Evolutionary conservation across 2,113 vertebrate species (phyloP), one percentile per base, ranked within the genome.

Genomic region (Rhea pennata): DNA sequence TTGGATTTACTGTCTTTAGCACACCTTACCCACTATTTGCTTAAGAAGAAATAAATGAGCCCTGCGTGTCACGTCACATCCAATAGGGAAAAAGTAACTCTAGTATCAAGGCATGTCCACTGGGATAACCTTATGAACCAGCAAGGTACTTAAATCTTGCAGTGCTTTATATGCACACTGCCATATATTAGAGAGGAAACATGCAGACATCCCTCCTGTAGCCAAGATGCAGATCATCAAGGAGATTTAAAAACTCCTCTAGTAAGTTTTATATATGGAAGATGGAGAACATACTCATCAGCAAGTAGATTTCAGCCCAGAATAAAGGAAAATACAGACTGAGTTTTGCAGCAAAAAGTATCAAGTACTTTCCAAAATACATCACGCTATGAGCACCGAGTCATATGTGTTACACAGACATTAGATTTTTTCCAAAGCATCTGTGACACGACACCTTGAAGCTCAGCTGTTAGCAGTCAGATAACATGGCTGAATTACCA

Each of bases 91-190:
- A 24, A 90, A 61, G 3, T 13, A 78, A 91, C 62, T 79, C 40
- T 77, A 87, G 88, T 15, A 5, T 40, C 14, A 58, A 78, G 86
- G 77, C 26, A 56, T 2, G 0, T 16, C 59, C 69, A 29, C 42
- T 0, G 40, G 86, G 86, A 74, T 91, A 50, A 33, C 33, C 10
- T 75, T 54, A 2, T 2, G 40, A 33, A 6, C 44, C 0, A 53
- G 40, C 9, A 44, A 75, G 58, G 40, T 58, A 12, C 14, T 82
- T 39, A 10, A 6, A 50, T 9, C 75, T 42, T 11, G 24, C 71
- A 36, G 65, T 65, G 27, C 6, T 0, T 0, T 61, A 62, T 6
- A 7, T 0, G 2, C 0, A 5, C 3, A 3, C 7, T 1, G 1
- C 15, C 5, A 19, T 67, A 4, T 0, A 6, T 0, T 0, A 9